These are phyloP conservation scores for Acomys russatus DNA, from an alignment of 2,797 vertebrate genomes.

Conservation along the genomic window DNA sequence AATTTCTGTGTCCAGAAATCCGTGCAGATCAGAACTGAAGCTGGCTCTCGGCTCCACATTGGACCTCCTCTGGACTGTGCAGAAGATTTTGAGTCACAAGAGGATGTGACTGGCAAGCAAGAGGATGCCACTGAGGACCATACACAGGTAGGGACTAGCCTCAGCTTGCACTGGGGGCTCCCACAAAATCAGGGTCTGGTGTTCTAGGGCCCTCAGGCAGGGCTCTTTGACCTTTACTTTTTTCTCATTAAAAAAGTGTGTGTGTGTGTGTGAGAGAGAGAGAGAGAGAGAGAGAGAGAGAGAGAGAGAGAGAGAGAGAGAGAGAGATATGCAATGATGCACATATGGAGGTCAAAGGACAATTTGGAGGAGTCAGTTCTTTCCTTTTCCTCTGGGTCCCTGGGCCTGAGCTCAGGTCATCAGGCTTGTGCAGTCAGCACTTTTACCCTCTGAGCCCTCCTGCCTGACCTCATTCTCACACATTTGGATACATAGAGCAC, in stretches of 20 bases:
- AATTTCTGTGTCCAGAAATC: constrained; percentile 89
- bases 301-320: background rate
- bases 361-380: background rate
- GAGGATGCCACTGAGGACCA: background rate
- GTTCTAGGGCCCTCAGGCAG: rapidly evolving
- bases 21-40: constrained; percentile 94
- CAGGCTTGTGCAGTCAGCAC: background rate
- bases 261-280: background rate
- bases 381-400: background rate
- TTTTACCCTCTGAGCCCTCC: background rate
- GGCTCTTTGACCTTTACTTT: background rate
- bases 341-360: background rate
- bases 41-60: constrained; percentile 90
- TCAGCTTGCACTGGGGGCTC: background rate
- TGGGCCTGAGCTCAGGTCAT: background rate
- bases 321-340: too few relatives aligned
- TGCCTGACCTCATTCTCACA: background rate
- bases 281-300: too few relatives aligned
- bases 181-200: background rate
- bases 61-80: constrained; percentile 90
- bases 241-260: background rate
- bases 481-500: background rate
- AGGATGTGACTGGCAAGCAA: constrained; percentile 90
- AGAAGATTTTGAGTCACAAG: constrained; percentile 93
- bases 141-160: constrained; percentile 84